Percentiles rank a stretch among this genome's conserved stretches.
Conservation (phyloP, 2,113 vertebrate genomes). For the Pteronura brasiliensis region DNA sequence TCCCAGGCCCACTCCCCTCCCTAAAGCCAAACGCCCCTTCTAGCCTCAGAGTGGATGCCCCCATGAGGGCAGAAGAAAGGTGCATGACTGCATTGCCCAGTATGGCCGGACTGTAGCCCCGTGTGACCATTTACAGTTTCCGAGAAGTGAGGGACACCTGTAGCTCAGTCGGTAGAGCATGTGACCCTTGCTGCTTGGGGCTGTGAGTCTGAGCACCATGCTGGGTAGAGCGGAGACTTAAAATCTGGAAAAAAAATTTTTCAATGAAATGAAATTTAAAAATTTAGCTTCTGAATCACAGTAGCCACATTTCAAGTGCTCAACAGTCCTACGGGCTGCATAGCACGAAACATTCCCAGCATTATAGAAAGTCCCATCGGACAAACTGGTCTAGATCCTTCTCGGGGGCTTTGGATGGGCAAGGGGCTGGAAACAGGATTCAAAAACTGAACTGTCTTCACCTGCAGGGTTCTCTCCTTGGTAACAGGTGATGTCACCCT, state of each 20-base stretch:
- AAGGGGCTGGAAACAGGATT: background rate
- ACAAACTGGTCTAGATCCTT: background rate
- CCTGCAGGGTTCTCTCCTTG: background rate
- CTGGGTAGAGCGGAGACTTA: background rate
- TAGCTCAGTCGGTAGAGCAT: background rate
- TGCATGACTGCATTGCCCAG: background rate
- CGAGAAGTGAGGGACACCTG: background rate
- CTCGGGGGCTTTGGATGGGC: background rate
- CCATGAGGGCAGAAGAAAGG: background rate
- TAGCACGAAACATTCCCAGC: background rate
- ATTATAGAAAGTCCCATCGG: background rate
- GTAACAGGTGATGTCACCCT: background rate
- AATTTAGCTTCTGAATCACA: background rate
- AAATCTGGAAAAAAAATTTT: too few relatives aligned
- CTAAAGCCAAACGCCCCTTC: background rate
- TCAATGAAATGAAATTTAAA: background rate
- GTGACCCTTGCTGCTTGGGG: background rate
- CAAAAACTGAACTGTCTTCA: background rate
- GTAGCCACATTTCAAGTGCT: background rate
- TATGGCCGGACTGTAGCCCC: background rate
- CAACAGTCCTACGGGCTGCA: background rate
- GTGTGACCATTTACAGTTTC: background rate
- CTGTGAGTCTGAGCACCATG: background rate
- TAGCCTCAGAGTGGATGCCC: background rate
- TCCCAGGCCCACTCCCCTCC: too few relatives aligned